Percentiles rank a stretch among this genome's conserved stretches.
These are phyloP conservation scores for Callopanchax toddi DNA, from an alignment of 2,113 vertebrate species.

Conservation along the genomic window DNA sequence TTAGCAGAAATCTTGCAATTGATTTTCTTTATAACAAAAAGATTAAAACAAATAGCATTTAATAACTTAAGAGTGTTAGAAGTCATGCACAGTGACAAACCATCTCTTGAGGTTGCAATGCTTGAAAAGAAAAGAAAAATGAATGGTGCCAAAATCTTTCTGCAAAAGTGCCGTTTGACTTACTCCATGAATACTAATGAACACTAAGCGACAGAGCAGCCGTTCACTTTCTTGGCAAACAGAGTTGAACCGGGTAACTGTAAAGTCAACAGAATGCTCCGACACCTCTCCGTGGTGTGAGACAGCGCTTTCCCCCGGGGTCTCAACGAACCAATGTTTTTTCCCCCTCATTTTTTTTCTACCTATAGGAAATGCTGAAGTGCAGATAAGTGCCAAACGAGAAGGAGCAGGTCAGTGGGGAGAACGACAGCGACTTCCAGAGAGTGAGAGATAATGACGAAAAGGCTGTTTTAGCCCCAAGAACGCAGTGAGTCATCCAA, in stretches of 20 bases:
- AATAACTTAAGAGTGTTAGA: conserved; percentile 21
- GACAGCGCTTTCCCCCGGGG: conserved; percentile 10
- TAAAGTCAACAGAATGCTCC: conserved; percentile 47
- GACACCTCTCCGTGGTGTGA: conserved; percentile 45
- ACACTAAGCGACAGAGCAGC: conserved; percentile 41
- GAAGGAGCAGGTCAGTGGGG: neutral
- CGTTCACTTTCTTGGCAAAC: conserved; percentile 46
- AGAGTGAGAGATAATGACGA: conserved; percentile 55
- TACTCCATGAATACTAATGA: conserved; percentile 58
- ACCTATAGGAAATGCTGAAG: conserved; percentile 35
- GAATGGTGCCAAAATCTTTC: conserved; percentile 11
- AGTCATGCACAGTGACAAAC: neutral
- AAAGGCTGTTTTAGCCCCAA: conserved; percentile 57
- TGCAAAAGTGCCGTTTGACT: conserved; percentile 40
- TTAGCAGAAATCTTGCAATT: neutral
- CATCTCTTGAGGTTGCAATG: conserved; percentile 40
- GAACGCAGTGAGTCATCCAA: conserved; percentile 64
- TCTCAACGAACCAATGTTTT: conserved; percentile 35
- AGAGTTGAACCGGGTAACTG: conserved; percentile 46
- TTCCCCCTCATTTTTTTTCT: conserved; percentile 33
- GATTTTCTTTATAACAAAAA: conserved; percentile 37
- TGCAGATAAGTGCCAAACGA: conserved; percentile 47
- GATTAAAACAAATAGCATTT: conserved; percentile 43
- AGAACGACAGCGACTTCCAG: conserved; percentile 2
- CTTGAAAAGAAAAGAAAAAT: conserved; percentile 16